Evolutionary conservation across 2,113 vertebrate species (phyloP), one percentile per base, ranked within the genome.

Genomic region (Pterocles burchelli): DNA sequence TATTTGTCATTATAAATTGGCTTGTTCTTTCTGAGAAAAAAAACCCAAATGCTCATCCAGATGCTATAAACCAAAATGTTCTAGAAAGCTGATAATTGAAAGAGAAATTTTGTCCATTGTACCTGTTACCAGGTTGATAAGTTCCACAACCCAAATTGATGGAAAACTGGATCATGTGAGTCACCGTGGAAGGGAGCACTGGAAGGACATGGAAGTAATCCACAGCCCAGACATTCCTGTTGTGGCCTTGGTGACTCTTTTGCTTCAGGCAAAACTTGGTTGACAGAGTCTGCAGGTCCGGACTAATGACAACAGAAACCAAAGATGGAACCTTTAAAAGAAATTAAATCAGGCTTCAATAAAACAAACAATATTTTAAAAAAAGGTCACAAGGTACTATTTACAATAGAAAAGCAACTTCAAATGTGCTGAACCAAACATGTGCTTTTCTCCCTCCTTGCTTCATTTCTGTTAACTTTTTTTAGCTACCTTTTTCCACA

Each of bases 81-180:
- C 16, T 22, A 71, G 33, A 75, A 74, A 86, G 19, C 19, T 71
- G 55, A 67, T 36, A 74, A 74, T 6, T 36, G 54, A 66, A 92
- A 31, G 28, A 88, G 36, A 81, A 68, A 71, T 72, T 20, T 86
- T 1, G 1, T 13, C 7, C 48, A 33, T 86, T 91, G 54, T 98
- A 99, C 99, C 99, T 99, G 98, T 99, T 99, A 75, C 98, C 98
- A 62, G 99, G 99, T 80, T 99, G 99, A 71, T 99, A 98, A 33
- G 99, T 99, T 93, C 99, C 99, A 96, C 99, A 99, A 72, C 99
- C 99, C 62, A 99, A 97, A 96, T 99, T 99, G 97, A 99, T 99
- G 89, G 99, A 99, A 97, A 99, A 99, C 88, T 99, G 99, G 88
- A 98, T 98, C 96, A 99, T 98, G 78, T 99, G 99, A 26, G 99